These are phyloP conservation scores for Thunnus thynnus DNA, from an alignment of 2,113 vertebrate genomes.

Conservation along the genomic window DNA sequence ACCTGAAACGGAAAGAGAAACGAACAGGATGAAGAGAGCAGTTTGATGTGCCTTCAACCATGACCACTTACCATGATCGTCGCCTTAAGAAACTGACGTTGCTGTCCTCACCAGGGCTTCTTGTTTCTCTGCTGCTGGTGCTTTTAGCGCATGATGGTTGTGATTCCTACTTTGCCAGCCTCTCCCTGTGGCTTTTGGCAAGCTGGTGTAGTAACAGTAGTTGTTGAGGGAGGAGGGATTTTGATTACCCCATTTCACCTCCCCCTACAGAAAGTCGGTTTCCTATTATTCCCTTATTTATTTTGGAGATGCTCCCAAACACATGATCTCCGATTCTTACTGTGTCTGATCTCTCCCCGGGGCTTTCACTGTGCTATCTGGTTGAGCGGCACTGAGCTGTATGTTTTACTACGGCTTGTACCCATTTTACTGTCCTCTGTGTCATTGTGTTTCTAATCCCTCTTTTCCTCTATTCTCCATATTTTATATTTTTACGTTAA, in stretches of 20 bases:
- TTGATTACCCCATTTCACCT: constrained; percentile 27
- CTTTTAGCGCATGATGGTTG: constrained; percentile 24
- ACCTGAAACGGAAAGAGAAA: background rate
- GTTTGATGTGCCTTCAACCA: background rate
- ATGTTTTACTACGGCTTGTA: background rate
- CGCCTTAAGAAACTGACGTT: constrained; percentile 13
- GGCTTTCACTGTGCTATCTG: background rate
- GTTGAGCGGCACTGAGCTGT: background rate
- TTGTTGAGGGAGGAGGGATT: background rate
- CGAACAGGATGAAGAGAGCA: background rate
- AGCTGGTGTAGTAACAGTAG: background rate
- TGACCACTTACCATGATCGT: background rate
- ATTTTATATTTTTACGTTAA: background rate
- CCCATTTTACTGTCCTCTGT: background rate
- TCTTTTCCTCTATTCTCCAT: background rate
- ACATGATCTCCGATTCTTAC: constrained; percentile 7
- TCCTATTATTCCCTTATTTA: constrained; percentile 1
- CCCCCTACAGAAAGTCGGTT: background rate
- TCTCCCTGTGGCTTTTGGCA: constrained; percentile 9
- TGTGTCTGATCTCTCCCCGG: background rate
- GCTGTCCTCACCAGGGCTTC: constrained; percentile 1
- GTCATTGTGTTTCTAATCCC: background rate
- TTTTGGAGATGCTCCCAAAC: constrained; percentile 4
- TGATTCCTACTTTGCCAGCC: constrained; percentile 4
- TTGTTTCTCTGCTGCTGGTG: constrained; percentile 1